These are phyloP conservation scores for Typhlichthys eigenmanni DNA, from an alignment of 2,797 vertebrate genomes.

Conservation along the genomic window DNA sequence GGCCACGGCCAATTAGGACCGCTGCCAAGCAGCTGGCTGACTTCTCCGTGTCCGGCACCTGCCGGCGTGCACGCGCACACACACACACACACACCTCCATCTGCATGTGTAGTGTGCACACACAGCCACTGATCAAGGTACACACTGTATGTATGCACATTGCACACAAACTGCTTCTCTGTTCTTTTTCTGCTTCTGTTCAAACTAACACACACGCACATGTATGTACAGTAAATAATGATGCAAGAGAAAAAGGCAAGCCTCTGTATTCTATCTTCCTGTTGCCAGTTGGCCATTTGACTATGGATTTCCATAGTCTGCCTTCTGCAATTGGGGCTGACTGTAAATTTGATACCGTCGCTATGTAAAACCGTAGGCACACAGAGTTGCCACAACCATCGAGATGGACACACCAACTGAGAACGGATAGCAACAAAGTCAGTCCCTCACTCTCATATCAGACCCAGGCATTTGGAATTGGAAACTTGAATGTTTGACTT, in stretches of 20 bases:
- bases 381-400: conserved; percentile 17
- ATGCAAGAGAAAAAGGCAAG: too few relatives aligned
- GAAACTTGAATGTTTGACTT: too few relatives aligned
- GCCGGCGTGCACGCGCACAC: too few relatives aligned
- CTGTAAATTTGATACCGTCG: conserved; percentile 26
- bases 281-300: not conserved
- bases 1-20: conserved; percentile 71
- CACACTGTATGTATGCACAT: not conserved
- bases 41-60: conserved; percentile 23
- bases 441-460: conserved; percentile 4
- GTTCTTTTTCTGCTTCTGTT: too few relatives aligned
- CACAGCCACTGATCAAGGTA: not conserved
- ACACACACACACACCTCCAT: too few relatives aligned
- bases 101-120: not conserved
- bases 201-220: too few relatives aligned
- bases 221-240: too few relatives aligned
- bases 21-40: conserved; percentile 61
- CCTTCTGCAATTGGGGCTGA: conserved; percentile 18
- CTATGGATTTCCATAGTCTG: not conserved
- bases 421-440: conserved; percentile 2
- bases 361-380: conserved; percentile 28
- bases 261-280: too few relatives aligned
- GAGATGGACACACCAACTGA: conserved; percentile 22
- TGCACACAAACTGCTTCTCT: too few relatives aligned
- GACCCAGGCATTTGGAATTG: too few relatives aligned